A percentile compares a stretch with the other conserved stretches of the same genome.
Evolutionary conservation across 2,113 vertebrate species (phyloP).

Genomic region (Varanus komodoensis): DNA sequence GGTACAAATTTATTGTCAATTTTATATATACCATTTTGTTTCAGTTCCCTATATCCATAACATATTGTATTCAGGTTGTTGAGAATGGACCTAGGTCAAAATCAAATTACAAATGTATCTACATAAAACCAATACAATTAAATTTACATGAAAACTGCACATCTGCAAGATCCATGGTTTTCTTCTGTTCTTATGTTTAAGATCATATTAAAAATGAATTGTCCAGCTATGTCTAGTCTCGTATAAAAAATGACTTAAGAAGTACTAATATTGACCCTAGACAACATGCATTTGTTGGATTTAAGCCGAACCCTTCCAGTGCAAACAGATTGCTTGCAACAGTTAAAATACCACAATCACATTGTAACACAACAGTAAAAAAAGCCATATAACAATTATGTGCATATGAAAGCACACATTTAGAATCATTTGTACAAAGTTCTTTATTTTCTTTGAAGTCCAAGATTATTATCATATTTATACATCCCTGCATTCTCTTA

Average conservation of each 20-base stretch:
- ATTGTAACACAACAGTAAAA: background rate
- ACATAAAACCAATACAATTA: background rate
- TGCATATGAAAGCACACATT: no score
- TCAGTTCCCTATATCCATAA: background rate
- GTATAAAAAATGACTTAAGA: background rate
- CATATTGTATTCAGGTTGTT: background rate
- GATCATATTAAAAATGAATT: background rate
- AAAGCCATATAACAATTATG: background rate
- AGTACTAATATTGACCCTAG: background rate
- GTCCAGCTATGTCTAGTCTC: background rate
- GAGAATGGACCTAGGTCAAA: background rate
- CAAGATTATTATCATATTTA: background rate
- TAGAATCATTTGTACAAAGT: background rate
- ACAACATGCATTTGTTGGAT: background rate
- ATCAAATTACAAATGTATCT: background rate
- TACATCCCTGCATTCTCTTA: background rate
- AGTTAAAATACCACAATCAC: background rate
- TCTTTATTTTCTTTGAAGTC: background rate
- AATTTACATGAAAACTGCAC: background rate
- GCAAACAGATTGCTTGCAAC: background rate
- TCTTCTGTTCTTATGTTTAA: background rate
- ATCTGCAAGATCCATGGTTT: background rate
- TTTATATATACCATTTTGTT: background rate
- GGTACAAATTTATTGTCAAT: slow-evolving; percentile 74
- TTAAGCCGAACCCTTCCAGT: background rate